Conservation (phyloP, 2,113 vertebrate species). For the Calonectris borealis region DNA sequence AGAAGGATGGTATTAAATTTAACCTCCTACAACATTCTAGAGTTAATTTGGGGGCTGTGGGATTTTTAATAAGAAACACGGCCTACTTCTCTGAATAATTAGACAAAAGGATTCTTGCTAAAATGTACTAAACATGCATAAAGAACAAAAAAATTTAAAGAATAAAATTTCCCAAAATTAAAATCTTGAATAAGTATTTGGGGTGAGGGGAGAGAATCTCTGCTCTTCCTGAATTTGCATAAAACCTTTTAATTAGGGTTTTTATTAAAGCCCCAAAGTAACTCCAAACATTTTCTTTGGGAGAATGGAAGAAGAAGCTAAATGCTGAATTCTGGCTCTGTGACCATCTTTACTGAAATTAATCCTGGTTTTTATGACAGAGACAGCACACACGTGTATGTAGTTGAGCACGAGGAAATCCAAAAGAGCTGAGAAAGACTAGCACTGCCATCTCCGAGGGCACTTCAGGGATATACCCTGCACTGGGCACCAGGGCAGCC, state of each 20-base stretch:
- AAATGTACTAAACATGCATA: background rate
- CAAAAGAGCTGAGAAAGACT: background rate
- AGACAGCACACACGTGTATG: background rate
- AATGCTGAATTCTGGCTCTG: background rate
- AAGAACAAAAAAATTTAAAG: background rate
- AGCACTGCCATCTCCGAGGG: background rate
- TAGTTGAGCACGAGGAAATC: background rate
- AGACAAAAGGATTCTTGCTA: background rate
- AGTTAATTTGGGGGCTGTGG: background rate
- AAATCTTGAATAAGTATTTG: background rate
- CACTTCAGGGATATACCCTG: background rate
- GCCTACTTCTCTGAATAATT: slow-evolving; percentile 25
- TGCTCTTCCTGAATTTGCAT: background rate
- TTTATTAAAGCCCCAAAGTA: background rate
- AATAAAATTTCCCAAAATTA: background rate
- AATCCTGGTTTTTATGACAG: background rate
- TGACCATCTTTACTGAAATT: background rate
- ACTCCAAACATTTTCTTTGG: background rate
- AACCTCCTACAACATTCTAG: slow-evolving; percentile 13
- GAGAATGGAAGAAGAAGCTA: background rate
- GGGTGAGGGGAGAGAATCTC: background rate
- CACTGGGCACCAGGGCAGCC: background rate
- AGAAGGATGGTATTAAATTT: slow-evolving; percentile 11
- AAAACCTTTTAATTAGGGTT: background rate
- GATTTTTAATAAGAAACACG: background rate